Evolutionary conservation across 2,797 vertebrate genomes (phyloP).

Genomic region (Chloroceryle amazona): DNA sequence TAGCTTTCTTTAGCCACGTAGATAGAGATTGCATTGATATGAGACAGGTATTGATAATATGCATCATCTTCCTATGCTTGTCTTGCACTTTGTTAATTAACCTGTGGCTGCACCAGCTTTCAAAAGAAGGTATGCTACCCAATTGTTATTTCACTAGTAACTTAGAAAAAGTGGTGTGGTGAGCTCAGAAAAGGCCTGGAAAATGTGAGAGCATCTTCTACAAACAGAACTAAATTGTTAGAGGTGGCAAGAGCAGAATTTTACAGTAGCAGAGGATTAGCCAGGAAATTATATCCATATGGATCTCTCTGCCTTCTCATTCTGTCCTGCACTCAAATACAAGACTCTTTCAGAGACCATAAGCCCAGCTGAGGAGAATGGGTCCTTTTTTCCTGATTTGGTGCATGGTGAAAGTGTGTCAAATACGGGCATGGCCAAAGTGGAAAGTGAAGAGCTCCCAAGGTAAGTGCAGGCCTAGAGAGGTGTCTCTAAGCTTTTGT

Average conservation of each 20-base stretch:
- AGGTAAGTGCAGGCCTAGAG: background rate
- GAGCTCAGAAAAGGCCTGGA: background rate
- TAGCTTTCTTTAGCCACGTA: background rate
- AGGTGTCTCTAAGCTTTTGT: background rate
- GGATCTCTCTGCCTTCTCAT: background rate
- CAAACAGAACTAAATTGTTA: background rate
- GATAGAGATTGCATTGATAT: background rate
- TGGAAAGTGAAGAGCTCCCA: background rate
- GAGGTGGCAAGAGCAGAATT: background rate
- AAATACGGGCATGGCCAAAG: background rate
- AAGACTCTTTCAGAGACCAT: background rate
- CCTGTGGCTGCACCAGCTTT: background rate
- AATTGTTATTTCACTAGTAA: background rate
- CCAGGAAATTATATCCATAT: background rate
- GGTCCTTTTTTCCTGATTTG: background rate
- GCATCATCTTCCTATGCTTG: background rate
- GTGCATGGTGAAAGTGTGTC: background rate
- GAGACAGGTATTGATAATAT: background rate
- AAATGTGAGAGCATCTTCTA: background rate
- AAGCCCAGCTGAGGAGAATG: background rate
- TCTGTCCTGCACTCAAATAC: background rate
- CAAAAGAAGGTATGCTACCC: background rate
- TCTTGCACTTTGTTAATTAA: background rate
- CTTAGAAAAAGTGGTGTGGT: background rate
- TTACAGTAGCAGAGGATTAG: background rate